Evolutionary conservation across 2,113 vertebrate genomes (phyloP).

Genomic region (Microtus richardsoni): DNA sequence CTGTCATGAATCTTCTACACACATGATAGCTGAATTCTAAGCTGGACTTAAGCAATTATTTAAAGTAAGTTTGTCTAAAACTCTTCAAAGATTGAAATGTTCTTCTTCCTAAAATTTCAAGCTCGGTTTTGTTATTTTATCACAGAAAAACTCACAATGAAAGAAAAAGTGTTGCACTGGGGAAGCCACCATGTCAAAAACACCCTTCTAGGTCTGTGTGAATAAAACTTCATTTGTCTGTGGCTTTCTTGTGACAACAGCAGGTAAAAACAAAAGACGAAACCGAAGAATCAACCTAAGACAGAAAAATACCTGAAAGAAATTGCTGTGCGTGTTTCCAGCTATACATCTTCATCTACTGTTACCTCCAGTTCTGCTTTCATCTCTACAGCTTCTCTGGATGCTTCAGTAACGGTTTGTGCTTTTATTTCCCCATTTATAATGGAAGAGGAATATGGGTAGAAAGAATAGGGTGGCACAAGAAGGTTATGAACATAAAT

Average conservation of each 20-base stretch:
- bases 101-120: background rate
- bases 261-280: background rate
- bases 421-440: background rate
- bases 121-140: background rate
- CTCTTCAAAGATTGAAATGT: background rate
- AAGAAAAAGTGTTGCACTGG: background rate
- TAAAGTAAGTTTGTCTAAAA: background rate
- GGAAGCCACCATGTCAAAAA: background rate
- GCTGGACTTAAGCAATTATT: background rate
- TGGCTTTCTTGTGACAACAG: background rate
- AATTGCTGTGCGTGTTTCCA: background rate
- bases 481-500: conserved; percentile 2
- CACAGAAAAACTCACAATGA: background rate
- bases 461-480: background rate
- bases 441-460: background rate
- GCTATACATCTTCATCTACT: too few relatives aligned
- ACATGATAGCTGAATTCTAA: background rate
- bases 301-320: background rate
- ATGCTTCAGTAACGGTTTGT: background rate
- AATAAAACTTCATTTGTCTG: background rate
- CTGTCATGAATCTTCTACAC: background rate
- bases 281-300: background rate
- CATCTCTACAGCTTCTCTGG: background rate
- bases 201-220: background rate
- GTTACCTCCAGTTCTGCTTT: too few relatives aligned